Conservation (phyloP, 37 sponge, comb jelly and placozoan genomes). For the Geodia barretti region DNA sequence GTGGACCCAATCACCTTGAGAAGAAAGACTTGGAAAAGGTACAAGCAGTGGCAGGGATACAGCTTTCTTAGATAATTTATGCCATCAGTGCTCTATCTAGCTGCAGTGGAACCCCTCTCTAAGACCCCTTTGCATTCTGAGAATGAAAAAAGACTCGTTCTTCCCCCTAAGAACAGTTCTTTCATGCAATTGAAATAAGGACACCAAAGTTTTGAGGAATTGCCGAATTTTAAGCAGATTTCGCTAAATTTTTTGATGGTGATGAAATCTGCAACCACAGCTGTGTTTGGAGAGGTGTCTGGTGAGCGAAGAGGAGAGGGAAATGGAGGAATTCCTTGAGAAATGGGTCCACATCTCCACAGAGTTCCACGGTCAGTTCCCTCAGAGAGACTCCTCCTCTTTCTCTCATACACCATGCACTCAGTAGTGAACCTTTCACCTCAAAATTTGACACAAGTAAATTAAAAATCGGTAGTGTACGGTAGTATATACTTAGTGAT, state of each 20-base stretch:
- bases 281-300: slow-evolving; percentile 16
- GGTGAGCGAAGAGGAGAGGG: background rate
- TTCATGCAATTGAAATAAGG: background rate
- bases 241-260: no score
- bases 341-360: slow-evolving; percentile 31
- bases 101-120: background rate
- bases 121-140: no score
- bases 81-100: background rate
- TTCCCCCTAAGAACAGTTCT: background rate
- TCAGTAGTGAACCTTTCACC: no score
- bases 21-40: slow-evolving; percentile 17
- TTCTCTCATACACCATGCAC: no score
- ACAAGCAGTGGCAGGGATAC: background rate
- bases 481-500: slow-evolving; percentile 6
- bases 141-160: background rate
- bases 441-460: no score
- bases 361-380: slow-evolving; percentile 19
- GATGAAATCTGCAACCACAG: slow-evolving; percentile 2
- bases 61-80: background rate
- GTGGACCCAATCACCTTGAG: slow-evolving; percentile 28
- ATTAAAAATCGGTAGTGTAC: no score
- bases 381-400: no score
- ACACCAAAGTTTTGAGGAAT: background rate
- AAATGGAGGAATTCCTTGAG: slow-evolving; percentile 7
- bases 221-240: background rate